Evolutionary conservation across 2,888 invertebrate genomes (phyloP).

Genomic region (Leptopterna dolabrata): DNA sequence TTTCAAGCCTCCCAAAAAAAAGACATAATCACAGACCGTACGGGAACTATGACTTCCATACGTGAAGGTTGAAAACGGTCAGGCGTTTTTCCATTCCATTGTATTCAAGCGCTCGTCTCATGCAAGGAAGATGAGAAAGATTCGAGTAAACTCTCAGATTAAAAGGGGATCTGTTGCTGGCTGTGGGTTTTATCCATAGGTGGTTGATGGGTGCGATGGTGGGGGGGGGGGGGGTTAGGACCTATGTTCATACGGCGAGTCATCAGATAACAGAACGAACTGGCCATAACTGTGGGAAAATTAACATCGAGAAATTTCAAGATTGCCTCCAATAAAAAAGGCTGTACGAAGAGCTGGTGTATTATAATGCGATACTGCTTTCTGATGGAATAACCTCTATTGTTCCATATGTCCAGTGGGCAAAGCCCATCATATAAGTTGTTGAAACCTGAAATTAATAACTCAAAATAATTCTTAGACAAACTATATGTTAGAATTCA

Average conservation of each 20-base stretch:
- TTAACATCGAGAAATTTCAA: background rate
- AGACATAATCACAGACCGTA: background rate
- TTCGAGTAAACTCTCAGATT: background rate
- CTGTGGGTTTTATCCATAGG: background rate
- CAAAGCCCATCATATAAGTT: no score
- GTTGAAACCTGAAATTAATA: no score
- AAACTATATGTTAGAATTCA: no score
- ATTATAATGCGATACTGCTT: no score
- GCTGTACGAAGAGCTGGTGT: no score
- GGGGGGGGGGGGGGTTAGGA: no score
- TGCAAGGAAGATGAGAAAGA: background rate
- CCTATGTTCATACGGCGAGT: background rate
- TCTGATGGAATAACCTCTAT: no score
- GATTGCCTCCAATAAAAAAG: no score
- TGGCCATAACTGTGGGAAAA: no score
- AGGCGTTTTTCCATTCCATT: background rate
- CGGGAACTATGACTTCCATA: background rate
- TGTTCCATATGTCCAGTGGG: no score
- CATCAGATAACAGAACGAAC: background rate
- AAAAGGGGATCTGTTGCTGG: background rate
- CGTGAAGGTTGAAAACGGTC: constrained; percentile 5
- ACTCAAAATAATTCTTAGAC: no score
- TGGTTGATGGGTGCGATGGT: background rate
- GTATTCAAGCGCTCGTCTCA: background rate
- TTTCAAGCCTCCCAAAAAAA: background rate